A percentile compares a stretch with the other conserved stretches of the same genome.
phyloP scores from a whole-genome alignment of 2,113 vertebrate species.

The Agapornis roseicollis region DNA sequence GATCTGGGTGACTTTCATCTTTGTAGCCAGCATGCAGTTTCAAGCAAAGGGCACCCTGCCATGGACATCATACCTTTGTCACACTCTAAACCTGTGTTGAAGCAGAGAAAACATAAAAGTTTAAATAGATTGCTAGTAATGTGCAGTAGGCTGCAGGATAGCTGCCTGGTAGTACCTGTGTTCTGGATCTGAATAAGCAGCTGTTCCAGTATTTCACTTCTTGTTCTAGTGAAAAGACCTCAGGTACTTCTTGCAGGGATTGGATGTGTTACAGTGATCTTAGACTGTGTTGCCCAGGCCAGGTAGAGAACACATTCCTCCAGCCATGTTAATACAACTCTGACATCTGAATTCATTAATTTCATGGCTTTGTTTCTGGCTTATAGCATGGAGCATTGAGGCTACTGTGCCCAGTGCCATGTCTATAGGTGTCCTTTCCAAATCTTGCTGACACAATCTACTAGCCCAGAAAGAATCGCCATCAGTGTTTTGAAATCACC shows the following conservation, averaged over 20 bases:
- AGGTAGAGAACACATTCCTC: not conserved
- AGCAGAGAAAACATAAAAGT: not conserved
- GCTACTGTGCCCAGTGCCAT: not conserved
- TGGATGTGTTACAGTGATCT: not conserved
- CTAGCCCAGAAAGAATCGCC: not conserved
- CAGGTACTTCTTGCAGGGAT: not conserved
- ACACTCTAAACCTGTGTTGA: not conserved
- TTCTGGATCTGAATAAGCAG: not conserved
- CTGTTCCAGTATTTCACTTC: not conserved
- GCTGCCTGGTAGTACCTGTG: not conserved
- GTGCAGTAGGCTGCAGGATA: not conserved
- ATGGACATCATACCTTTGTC: not conserved
- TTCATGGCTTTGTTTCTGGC: not conserved
- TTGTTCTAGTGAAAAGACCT: not conserved
- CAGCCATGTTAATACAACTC: not conserved
- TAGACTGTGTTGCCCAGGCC: not conserved
- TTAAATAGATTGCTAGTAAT: not conserved
- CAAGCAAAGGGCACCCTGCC: conserved; percentile 2
- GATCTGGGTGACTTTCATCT: not conserved
- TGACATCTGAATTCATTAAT: not conserved
- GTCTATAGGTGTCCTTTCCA: not conserved
- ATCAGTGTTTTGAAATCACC: not conserved
- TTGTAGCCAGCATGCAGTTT: not conserved
- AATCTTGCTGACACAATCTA: not conserved
- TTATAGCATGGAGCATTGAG: not conserved